phyloP scores from a whole-genome alignment of 2,888 invertebrate species.

The Epistrophe eligans region DNA sequence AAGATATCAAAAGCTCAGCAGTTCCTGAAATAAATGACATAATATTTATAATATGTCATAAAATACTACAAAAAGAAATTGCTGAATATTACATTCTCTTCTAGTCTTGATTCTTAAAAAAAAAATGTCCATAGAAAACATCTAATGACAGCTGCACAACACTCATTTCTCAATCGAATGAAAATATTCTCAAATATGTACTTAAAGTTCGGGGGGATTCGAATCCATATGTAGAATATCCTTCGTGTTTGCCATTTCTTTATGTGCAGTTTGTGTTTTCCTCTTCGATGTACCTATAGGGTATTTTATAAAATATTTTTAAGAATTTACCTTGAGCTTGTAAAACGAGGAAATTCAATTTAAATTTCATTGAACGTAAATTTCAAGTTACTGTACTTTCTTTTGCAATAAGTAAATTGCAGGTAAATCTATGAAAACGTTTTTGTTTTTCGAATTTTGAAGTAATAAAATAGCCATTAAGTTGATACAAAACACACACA shows the following conservation, averaged over 20 bases:
- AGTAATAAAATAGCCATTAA: neutral
- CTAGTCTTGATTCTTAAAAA: neutral
- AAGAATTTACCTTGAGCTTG: slow-evolving; percentile 15
- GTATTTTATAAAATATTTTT: slow-evolving; percentile 49
- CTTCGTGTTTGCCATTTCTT: slow-evolving; percentile 49
- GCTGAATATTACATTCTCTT: neutral
- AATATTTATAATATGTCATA: slow-evolving; percentile 43
- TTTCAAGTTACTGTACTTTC: slow-evolving; percentile 16
- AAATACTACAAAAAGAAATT: slow-evolving; percentile 12
- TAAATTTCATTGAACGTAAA: slow-evolving; percentile 47
- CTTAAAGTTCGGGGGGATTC: too few species aligned
- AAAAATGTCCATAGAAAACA: neutral
- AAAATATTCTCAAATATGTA: slow-evolving; percentile 17
- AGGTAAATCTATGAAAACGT: too few species aligned
- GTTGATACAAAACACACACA: neutral
- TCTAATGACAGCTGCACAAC: slow-evolving; percentile 11
- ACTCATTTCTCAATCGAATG: neutral
- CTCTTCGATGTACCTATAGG: slow-evolving; percentile 38
- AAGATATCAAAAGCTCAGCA: slow-evolving; percentile 17
- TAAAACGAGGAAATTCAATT: slow-evolving; percentile 45
- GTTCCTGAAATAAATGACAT: slow-evolving; percentile 50
- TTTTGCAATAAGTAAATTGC: neutral
- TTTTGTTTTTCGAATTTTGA: neutral
- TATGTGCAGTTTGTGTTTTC: slow-evolving; percentile 27
- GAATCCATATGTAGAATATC: neutral